Evolutionary conservation across 2,888 invertebrate species (phyloP), one percentile per base, ranked within the genome.

Genomic region (Aphodius sticticus): DNA sequence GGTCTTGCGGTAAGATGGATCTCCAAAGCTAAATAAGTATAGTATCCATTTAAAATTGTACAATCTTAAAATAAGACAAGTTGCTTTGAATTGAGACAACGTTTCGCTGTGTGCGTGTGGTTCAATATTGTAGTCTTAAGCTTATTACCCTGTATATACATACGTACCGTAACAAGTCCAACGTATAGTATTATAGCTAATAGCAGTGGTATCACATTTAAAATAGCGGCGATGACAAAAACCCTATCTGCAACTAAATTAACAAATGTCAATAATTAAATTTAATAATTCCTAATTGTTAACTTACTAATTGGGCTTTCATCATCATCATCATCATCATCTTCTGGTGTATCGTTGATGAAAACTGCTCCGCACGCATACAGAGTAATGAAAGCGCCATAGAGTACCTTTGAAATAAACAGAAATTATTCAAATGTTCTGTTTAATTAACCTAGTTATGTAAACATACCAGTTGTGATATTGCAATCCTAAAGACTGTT

Each of bases 381-480:
- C 35, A 80, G 26, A 26, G 38, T 26, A 16, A 80, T 76, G 14
- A 80, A 53, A 6, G 26, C 6, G 7, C 15, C 36, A 70, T 80
- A 80, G 6, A 80, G 26, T 14, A 77, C 53, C 80, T 80, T n/a
- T 35, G 35, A 80, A 70, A 16, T 16, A 76, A 53, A 69, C 9
- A 37, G 15, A 7, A 9, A 74, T 35, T 6, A 70, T 26, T 16
- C 1, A 70, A 70, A 14, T n/a, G 15, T n/a, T n/a, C 15, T 70
- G 14, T 16, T 2, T 70, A 70, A 70, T 26, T 36, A 26, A 26
- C 6, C 37, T 74, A 12, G 70, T 79, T 77, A 72, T 72, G 36
- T 69, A 69, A 78, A 83, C 81, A 83, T 82, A 82, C 83, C 75
- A 83, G 80, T 81, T 81, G 82, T 12, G 76, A 36, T 38, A 82